Base-by-base conservation (phyloP, 2,113 vertebrate genomes). In the Sceloporus undulatus region DNA sequence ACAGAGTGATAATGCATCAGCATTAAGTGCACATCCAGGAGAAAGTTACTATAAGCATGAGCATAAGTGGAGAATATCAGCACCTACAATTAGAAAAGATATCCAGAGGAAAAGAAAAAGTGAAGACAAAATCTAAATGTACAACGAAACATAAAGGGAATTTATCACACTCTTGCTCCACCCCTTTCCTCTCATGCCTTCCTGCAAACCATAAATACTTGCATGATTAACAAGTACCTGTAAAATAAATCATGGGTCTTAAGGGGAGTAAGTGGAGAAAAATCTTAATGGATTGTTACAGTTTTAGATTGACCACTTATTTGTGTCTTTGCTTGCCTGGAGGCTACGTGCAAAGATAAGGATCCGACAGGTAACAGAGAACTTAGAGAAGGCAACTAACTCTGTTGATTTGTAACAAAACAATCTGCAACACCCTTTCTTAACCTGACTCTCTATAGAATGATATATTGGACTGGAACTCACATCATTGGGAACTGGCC, bases 101-200 rank as follows among this genome's bases (percentile, higher is more conserved):
- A 27, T 42, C 10, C 27, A 23, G 38, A 13, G 34, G 10, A 8
- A 75, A 76, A 25, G n/a, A n/a, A 18, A 29, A 84, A 71, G 4
- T 56, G 56, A 59, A 84, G 56, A 85, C 66, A n/a, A 52, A n/a
- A n/a, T 79, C 85, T 86, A 18, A 79, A 38, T 70, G 29, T 66
- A 52, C 48, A 65, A 66, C 0, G 59, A 40, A 9, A 65, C 23
- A 76, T 78, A 42, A 78, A 34, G 59, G 38, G 18, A 42, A 29
- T 66, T 40, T 19, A 10, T 56, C 56, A 9, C 42, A 27, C 25
- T n/a, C 2, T 18, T 75, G 1, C 11, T 18, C 27, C 29, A n/a
- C 9, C 84, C 4, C 14, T 21, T 14, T 59, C 19, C 10, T 6
- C 16, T 52, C 62, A 52, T 5, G 16, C 66, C 16, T 83, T 83